Evolutionary conservation across 2,113 vertebrate genomes (phyloP), one percentile per base, ranked within the genome.

Genomic region (Perca fluviatilis): DNA sequence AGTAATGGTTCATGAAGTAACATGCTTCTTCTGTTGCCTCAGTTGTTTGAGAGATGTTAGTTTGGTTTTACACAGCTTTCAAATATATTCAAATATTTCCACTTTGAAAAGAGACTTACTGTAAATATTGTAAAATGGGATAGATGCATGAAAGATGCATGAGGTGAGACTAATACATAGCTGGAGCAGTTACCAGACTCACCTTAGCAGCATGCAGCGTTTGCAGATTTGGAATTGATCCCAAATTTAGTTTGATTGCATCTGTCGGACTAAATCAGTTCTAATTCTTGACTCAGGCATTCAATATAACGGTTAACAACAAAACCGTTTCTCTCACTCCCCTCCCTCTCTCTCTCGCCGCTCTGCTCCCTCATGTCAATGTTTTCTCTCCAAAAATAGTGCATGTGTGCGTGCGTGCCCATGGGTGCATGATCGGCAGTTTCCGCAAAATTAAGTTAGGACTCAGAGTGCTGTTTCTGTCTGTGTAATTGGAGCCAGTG

Each of bases 381-480:
- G 58, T 73, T 84, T 82, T 77, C 61, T 25, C 30, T 81, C 67
- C 54, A 65, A 25, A 84, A 84, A 87, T 60, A 61, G 56, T 76
- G 60, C 71, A 47, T 27, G 49, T 21, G 36, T 57, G 60, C n/a
- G 51, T 53, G 57, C 60, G 43, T 36, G 40, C 6, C 33, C 23
- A 18, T 50, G 74, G 23, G 19, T 50, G 50, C 36, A 25, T 10
- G 27, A 60, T 66, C 21, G 25, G 25, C 60, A 68, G 47, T 9
- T 68, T 72, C 23, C 13, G 21, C 21, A 56, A 12, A 65, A 23
- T 64, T 73, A 8, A 88, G 25, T 36, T 27, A 79, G 36, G 64
- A 66, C 54, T 63, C 76, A 50, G 21, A 65, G 23, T 82, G 74
- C 40, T 33, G 62, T 54, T 54, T 79, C 46, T 83, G 66, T 16